Base-by-base conservation (phyloP, 2,888 invertebrate genomes). In the Xestia rhomboidea region DNA sequence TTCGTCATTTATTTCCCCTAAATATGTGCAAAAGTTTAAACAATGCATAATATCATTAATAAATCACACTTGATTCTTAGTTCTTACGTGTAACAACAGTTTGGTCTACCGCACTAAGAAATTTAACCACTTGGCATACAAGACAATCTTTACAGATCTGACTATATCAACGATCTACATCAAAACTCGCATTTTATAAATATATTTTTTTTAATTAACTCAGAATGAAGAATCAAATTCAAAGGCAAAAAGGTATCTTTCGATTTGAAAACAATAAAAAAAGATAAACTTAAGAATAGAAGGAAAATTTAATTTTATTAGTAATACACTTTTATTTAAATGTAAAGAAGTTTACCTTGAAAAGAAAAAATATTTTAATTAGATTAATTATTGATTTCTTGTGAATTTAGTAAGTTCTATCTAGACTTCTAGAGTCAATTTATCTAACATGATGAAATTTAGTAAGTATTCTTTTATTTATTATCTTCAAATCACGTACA, bases 71-170 rank as follows among this genome's bases (percentile, higher is more conserved):
- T 79, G 76, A 70, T 73, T 79, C 86, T 86, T 88, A 87, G 63
- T 74, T 77, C 88, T 84, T 88, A 87, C 72, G 87, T 72, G 82
- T 88, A 91, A 91, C 88, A 92, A 92, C 89, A 91, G 87, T 88
- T 90, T 92, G 91, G 91, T 91, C 92, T 92, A 92, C 87, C 88
- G 75, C 79, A 84, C 92, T 91, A 91, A 89, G 88, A 90, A 89
- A 89, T 86, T 80, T 83, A 83, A 86, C 89, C 89, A 87, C 87
- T 92, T 92, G 91, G 92, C 92, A 92, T 87, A 86, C 73, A 83
- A 81, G 77, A 87, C 76, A 84, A 79, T 76, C 75, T 84, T 84
- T 79, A 85, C 76, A 86, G 87, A 86, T 86, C 89, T 82, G 83
- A 77, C 82, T 89, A 88, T 83, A 76, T 77, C 73, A 84, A 82